A percentile compares a stretch with the other conserved stretches of the same genome.
Evolutionary conservation across 1,140 invertebrate genomes (phyloP).

Genomic region (Streblospio benedicti): DNA sequence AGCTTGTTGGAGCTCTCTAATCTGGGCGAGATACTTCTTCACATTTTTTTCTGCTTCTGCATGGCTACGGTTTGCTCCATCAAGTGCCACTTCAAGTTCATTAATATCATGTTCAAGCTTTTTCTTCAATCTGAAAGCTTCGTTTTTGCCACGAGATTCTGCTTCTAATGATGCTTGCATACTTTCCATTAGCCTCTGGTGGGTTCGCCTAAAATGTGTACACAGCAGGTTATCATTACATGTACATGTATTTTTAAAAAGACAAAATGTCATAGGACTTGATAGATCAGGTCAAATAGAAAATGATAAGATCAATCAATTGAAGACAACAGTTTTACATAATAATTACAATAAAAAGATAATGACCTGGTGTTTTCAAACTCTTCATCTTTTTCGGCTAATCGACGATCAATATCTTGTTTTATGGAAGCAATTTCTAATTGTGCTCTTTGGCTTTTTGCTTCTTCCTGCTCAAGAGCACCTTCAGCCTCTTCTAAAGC

Average conservation of each 20-base stretch:
- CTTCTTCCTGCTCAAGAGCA: conserved; percentile 78
- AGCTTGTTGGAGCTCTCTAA: conserved; percentile 55
- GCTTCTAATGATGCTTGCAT: conserved; percentile 98
- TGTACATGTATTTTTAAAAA: neutral
- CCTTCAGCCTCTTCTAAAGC: conserved; percentile 97
- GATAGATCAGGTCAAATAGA: too few species aligned
- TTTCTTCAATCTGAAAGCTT: conserved; percentile 99
- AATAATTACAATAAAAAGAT: neutral
- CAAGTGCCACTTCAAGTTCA: conserved; percentile 94
- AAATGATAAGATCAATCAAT: too few species aligned
- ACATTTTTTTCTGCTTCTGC: neutral
- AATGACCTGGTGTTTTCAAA: conserved; percentile 85
- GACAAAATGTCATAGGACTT: too few species aligned
- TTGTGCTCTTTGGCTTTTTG: conserved; percentile 74
- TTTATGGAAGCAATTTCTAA: conserved; percentile 90
- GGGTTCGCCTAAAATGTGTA: conserved; percentile 74
- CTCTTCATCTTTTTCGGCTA: conserved; percentile 98
- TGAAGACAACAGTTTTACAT: too few species aligned
- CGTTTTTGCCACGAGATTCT: conserved; percentile 96
- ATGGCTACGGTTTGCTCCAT: conserved; percentile 46
- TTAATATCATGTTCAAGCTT: conserved; percentile 99
- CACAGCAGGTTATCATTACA: neutral
- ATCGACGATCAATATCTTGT: conserved; percentile 96
- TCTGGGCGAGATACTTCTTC: neutral
- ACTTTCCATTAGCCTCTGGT: conserved; percentile 95